Percentiles rank a stretch among this genome's conserved stretches.
phyloP scores from a whole-genome alignment of 2,888 invertebrate species.

The Caenorhabditis auriculariae region DNA sequence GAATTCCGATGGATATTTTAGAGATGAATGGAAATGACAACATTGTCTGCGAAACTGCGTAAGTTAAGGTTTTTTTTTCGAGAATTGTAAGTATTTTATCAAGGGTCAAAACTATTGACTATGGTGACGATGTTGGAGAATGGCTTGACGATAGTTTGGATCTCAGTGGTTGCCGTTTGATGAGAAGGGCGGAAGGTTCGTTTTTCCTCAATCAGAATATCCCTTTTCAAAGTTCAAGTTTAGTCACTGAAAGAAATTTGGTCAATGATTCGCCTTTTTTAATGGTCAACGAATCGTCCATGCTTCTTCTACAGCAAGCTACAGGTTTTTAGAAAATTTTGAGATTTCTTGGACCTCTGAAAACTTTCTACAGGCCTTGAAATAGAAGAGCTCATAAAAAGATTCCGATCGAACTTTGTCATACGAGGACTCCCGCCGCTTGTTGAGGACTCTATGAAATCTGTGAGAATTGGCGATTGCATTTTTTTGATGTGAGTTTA shows the following conservation, averaged over 20 bases:
- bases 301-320: constrained; percentile 69
- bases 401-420: constrained; percentile 90
- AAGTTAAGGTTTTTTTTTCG: too few species aligned
- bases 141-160: constrained; percentile 74
- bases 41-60: too few species aligned
- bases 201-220: not conserved
- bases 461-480: constrained; percentile 72
- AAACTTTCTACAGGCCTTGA: constrained; percentile 62
- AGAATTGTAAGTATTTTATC: not conserved
- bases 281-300: constrained; percentile 78
- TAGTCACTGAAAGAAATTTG: constrained; percentile 66
- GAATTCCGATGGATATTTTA: too few species aligned
- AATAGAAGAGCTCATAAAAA: constrained; percentile 66
- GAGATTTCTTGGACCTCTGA: too few species aligned
- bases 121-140: constrained; percentile 77
- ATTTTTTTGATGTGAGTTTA: constrained; percentile 44
- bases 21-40: too few species aligned
- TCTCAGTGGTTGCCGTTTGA: constrained; percentile 20
- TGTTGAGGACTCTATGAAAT: constrained; percentile 76
- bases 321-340: constrained; percentile 62
- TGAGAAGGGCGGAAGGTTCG: constrained; percentile 19
- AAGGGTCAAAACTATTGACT: constrained; percentile 77
- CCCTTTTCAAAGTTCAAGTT: too few species aligned
- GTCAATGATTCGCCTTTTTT: constrained; percentile 83
- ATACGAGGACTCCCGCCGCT: constrained; percentile 74